Conservation (phyloP, 2,888 invertebrate genomes). For the Macrophya alboannulata region DNA sequence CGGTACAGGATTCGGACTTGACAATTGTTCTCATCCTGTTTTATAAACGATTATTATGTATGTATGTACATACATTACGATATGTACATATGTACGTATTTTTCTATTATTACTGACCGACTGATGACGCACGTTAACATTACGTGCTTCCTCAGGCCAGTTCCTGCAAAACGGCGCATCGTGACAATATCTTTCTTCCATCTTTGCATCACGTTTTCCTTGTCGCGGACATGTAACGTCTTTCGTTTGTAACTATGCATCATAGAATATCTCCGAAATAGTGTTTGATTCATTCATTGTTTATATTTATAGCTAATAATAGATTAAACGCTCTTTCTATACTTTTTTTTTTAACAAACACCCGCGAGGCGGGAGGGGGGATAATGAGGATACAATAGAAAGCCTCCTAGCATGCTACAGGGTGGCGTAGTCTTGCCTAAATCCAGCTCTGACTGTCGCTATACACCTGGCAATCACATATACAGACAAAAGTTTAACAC, state of each 20-base stretch:
- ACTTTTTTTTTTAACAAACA: not conserved
- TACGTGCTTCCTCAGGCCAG: not conserved
- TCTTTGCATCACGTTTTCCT: not conserved
- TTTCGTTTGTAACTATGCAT: not conserved
- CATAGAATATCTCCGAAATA: not conserved
- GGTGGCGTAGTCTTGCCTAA: not conserved
- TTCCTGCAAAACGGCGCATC: not conserved
- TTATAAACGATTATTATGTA: constrained; percentile 24
- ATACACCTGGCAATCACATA: constrained; percentile 18
- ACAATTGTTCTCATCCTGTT: constrained; percentile 28
- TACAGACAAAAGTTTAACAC: not conserved
- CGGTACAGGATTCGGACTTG: not conserved
- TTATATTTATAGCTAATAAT: not conserved
- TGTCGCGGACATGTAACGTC: not conserved
- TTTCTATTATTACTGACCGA: not conserved
- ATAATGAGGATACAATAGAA: not conserved
- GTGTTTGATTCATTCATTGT: not conserved
- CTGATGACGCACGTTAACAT: constrained; percentile 14
- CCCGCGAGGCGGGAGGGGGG: not conserved
- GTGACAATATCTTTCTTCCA: not conserved
- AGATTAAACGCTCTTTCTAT: not conserved
- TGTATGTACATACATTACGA: not conserved
- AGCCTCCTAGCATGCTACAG: not conserved
- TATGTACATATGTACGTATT: not conserved
- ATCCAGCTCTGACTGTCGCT: not conserved